Conservation (phyloP, 2,797 vertebrate genomes). For the Clarias platycephalus region DNA sequence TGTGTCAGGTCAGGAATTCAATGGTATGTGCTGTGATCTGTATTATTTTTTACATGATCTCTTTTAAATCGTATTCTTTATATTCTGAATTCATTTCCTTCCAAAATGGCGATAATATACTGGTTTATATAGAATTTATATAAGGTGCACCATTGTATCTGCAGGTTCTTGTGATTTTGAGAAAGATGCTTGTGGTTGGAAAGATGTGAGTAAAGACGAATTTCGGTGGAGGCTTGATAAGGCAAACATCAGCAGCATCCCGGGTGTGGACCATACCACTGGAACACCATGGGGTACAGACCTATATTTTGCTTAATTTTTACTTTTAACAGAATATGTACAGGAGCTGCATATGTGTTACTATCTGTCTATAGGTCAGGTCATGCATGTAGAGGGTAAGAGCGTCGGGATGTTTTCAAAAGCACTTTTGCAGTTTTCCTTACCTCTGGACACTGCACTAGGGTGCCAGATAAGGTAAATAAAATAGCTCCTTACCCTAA, state of each 20-base stretch:
- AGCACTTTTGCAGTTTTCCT: conserved; percentile 62
- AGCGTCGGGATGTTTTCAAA: accelerated
- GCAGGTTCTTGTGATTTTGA: conserved; percentile 75
- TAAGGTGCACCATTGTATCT: background rate
- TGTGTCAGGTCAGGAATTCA: conserved; percentile 63
- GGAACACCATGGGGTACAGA: conserved; percentile 64
- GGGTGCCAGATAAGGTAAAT: conserved; percentile 74
- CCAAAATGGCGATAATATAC: background rate
- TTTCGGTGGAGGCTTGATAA: conserved; percentile 66
- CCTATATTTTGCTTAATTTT: background rate
- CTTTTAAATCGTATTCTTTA: background rate
- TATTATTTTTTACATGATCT: background rate
- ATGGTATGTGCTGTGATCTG: conserved; percentile 59
- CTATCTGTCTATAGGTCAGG: conserved; percentile 63
- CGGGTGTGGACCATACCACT: conserved; percentile 73
- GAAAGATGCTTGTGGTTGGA: conserved; percentile 72
- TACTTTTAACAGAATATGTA: background rate
- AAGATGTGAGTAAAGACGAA: conserved; percentile 26
- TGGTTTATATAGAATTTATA: no score
- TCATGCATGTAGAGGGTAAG: conserved; percentile 67
- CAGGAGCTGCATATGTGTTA: background rate
- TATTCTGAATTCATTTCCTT: background rate
- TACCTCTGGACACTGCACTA: conserved; percentile 58
- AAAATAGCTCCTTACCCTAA: background rate
- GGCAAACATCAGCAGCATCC: conserved; percentile 69